Evolutionary conservation across 2,113 vertebrate species (phyloP), one percentile per base, ranked within the genome.

Genomic region (Ciconia maguari): DNA sequence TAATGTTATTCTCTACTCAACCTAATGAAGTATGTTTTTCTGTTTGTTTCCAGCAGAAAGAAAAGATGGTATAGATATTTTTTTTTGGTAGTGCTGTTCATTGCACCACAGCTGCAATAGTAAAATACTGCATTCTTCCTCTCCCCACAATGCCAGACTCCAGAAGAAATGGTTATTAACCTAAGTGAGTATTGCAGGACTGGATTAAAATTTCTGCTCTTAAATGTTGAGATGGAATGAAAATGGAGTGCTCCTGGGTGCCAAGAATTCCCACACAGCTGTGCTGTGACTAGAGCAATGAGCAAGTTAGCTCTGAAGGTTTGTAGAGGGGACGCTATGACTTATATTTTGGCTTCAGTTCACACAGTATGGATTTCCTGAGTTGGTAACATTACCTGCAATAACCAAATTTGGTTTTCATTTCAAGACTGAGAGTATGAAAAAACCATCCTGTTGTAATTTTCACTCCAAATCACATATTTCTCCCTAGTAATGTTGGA

Each of bases 251-350:
- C 41, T 93, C 36, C 70, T 57, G 55, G 17, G 29, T 94, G 84
- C 82, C 79, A 92, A 26, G 83, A 92, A 94, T 86, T 96, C 76
- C 85, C 88, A 77, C 68, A 42, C 83, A 94, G 79, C 79, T 93
- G 93, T 65, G 54, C 85, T 80, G 18, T 19, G 18, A 75, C 57
- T 48, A 6, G 30, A 79, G 70, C 87, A 83, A 64, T 9, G 64
- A 92, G 46, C 25, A 58, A 38, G 64, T 38, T 38, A 48, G n/a
- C n/a, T 66, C 64, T 81, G 64, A 61, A 75, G 32, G 42, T 80
- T 90, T 80, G 11, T 24, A 42, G 27, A 10, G 19, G 51, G 7
- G 51, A 34, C 5, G 11, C 30, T 77, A 3, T 8, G 71, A 16
- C 60, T 91, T 81, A 22, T 10, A 15, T 52, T 83, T 83, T 92